These are phyloP conservation scores for Cantharis lateralis DNA, from an alignment of 2,888 invertebrate genomes.

Conservation along the genomic window DNA sequence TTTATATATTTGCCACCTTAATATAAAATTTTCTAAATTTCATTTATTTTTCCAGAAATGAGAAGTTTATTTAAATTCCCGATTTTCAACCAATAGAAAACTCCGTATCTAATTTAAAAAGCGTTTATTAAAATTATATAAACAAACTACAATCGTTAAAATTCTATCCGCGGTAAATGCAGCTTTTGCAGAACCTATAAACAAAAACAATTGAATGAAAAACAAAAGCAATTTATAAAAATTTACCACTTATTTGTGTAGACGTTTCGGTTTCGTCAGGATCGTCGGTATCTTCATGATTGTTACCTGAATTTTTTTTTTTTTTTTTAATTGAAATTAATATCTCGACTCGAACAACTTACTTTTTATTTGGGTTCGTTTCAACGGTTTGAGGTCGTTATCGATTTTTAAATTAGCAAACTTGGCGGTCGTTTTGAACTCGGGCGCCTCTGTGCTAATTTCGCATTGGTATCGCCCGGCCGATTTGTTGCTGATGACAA, in stretches of 20 bases:
- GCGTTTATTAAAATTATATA: neutral
- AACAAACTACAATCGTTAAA: neutral
- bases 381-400: constrained; percentile 26
- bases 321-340: no score
- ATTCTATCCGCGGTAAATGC: neutral
- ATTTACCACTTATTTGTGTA: neutral
- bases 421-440: constrained; percentile 37
- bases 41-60: no score
- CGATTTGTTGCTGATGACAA: constrained; percentile 40
- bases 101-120: neutral
- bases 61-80: no score
- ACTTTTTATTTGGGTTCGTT: constrained; percentile 23
- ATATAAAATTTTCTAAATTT: no score
- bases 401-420: constrained; percentile 31
- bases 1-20: no score
- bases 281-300: neutral
- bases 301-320: neutral
- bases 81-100: no score
- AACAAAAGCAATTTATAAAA: neutral
- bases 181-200: neutral
- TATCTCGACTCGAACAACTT: neutral
- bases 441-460: constrained; percentile 47
- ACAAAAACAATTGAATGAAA: neutral
- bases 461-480: constrained; percentile 49
- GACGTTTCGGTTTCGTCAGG: neutral